A percentile compares a stretch with the other conserved stretches of the same genome.
These are phyloP conservation scores for Callipepla californica DNA, from an alignment of 2,113 vertebrate genomes.

Conservation along the genomic window DNA sequence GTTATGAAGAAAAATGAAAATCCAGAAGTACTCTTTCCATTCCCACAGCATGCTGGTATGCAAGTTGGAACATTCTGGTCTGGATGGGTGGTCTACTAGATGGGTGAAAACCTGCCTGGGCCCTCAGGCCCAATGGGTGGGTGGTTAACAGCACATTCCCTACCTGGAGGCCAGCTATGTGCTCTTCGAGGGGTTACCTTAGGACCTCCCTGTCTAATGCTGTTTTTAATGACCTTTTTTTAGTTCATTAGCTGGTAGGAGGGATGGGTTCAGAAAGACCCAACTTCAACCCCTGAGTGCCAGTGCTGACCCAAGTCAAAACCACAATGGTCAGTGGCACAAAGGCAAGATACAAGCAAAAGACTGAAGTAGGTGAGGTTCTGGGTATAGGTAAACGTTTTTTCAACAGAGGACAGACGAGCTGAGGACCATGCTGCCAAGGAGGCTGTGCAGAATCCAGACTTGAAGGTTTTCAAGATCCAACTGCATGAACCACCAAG, in stretches of 20 bases:
- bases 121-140: not conserved
- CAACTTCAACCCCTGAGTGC: fast-evolving
- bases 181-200: not conserved
- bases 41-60: not conserved
- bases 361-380: not conserved
- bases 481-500: not conserved
- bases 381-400: not conserved
- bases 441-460: not conserved
- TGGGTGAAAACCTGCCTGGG: slow-evolving; percentile 6
- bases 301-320: not conserved
- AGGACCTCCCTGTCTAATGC: not conserved
- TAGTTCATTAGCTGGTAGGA: not conserved
- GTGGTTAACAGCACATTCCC: not conserved
- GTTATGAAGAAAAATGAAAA: not conserved
- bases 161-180: not conserved
- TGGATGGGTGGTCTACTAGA: not conserved
- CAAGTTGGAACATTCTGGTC: not conserved
- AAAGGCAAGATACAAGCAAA: not conserved
- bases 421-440: not conserved
- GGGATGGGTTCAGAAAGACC: not conserved
- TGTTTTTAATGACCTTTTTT: not conserved
- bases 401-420: not conserved
- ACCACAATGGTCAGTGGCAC: not conserved
- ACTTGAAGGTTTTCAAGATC: not conserved
- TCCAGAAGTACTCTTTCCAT: not conserved